Evolutionary conservation across 2,888 invertebrate genomes (phyloP), one percentile per base, ranked within the genome.

Genomic region (Apamea epomidion): DNA sequence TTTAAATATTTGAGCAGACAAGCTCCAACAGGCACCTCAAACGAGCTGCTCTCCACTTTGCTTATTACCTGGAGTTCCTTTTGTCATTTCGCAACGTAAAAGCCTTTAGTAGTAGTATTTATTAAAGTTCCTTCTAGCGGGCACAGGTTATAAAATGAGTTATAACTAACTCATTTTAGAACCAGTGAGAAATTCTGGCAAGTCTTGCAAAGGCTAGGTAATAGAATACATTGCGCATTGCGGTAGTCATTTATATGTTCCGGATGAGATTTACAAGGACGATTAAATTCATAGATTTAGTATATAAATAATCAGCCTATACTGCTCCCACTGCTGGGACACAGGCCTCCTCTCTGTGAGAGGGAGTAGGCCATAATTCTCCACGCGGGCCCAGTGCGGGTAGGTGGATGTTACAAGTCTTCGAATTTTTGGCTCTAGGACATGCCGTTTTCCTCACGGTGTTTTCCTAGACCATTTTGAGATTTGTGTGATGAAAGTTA

Each of bases 221-320:
- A 42, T n/a, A 25, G 25, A 7, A 54, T 68, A 77, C 37, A 65
- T 16, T 73, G 64, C 81, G 82, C 82, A 76, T 45, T 82, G 82
- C 82, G 54, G 71, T 29, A 71, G 18, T n/a, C 58, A 67, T 75
- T 69, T 16, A 25, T 58, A 74, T 64, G 54, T 54, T 58, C 45
- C 25, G 37, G 8, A 18, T 60, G 37, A 58, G 10, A 25, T 60
- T 80, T 58, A 72, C 48, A 73, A 18, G 25, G n/a, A 18, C 67
- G 37, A 67, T 65, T 29, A 58, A 58, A 45, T 54, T 54, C 54
- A 8, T 25, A 54, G 7, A 54, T 54, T 54, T 54, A 54, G 21
- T 54, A 54, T 51, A 5, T 16, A 48, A 16, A 16, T 16, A 51
- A 18, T 51, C 6, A 51, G 18, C 18, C 18, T 2, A 21, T 21